Evolutionary conservation across 2,888 invertebrate species (phyloP).

Genomic region (Fissipunctia ypsillon): DNA sequence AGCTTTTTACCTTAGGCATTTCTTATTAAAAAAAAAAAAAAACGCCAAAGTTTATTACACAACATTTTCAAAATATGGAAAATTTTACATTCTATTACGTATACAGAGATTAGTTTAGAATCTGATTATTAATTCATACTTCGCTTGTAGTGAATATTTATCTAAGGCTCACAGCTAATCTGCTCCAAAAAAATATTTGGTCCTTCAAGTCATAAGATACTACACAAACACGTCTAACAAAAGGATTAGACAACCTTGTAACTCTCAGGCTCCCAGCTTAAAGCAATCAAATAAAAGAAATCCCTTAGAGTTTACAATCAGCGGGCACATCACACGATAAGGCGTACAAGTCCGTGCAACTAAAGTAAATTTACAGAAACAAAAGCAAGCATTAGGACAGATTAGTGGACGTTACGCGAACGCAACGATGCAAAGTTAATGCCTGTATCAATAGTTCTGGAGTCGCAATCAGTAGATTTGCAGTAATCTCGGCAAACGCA

Average conservation of each 20-base stretch:
- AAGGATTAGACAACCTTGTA: slow-evolving; percentile 51
- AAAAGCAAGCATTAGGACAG: slow-evolving; percentile 79
- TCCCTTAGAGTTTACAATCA: slow-evolving; percentile 61
- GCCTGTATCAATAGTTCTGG: slow-evolving; percentile 80
- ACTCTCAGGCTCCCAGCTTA: slow-evolving; percentile 39
- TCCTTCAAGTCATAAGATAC: slow-evolving; percentile 36
- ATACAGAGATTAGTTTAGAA: background rate
- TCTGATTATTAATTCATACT: slow-evolving; percentile 5
- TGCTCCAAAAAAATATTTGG: slow-evolving; percentile 31
- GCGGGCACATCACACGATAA: slow-evolving; percentile 67
- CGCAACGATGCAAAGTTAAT: slow-evolving; percentile 72
- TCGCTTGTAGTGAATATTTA: slow-evolving; percentile 27
- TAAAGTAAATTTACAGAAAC: slow-evolving; percentile 81
- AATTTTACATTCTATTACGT: background rate
- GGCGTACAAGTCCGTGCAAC: slow-evolving; percentile 53
- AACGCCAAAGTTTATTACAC: background rate
- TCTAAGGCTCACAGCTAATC: slow-evolving; percentile 3
- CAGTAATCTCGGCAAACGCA: slow-evolving; percentile 83
- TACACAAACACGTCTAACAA: slow-evolving; percentile 42
- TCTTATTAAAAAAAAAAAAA: background rate
- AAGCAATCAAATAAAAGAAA: slow-evolving; percentile 66
- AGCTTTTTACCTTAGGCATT: background rate
- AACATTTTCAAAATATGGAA: background rate
- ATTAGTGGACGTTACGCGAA: slow-evolving; percentile 75
- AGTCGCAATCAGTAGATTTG: slow-evolving; percentile 83